Percentiles rank a stretch among this genome's conserved stretches.
Conservation (phyloP, 2,797 vertebrate species). For the Aythya fuligula region DNA sequence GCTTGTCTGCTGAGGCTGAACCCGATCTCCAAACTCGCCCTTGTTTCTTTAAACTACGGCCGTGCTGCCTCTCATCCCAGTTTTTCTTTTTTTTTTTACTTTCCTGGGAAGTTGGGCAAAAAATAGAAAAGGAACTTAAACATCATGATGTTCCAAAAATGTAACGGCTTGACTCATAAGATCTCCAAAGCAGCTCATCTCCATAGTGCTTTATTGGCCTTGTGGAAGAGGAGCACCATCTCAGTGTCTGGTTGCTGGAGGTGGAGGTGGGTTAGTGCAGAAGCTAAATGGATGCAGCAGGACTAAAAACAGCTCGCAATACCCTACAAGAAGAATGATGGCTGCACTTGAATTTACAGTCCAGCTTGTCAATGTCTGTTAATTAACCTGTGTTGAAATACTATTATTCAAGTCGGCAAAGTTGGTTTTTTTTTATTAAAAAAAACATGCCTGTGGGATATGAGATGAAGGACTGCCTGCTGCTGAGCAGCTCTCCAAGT, state of each 20-base stretch:
- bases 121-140: constrained; percentile 73
- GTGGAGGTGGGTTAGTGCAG: constrained; percentile 62
- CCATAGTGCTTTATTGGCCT: constrained; percentile 60
- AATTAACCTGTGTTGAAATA: background rate
- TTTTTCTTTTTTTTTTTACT: background rate
- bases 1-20: background rate
- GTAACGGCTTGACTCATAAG: constrained; percentile 70
- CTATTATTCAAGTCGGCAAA: background rate
- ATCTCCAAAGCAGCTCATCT: constrained; percentile 65
- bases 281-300: constrained; percentile 11
- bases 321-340: background rate
- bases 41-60: background rate
- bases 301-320: constrained; percentile 52
- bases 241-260: constrained; percentile 49
- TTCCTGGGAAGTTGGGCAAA: constrained; percentile 46
- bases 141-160: constrained; percentile 75
- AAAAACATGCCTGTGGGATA: background rate
- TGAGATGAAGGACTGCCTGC: background rate
- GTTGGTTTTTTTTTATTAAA: background rate
- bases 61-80: constrained; percentile 20
- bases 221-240: constrained; percentile 53
- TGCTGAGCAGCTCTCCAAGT: background rate
- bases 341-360: constrained; percentile 41
- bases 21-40: background rate
- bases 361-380: background rate